Evolutionary conservation across 2,113 vertebrate species (phyloP), one percentile per base, ranked within the genome.

Genomic region (Oryzias javanicus): DNA sequence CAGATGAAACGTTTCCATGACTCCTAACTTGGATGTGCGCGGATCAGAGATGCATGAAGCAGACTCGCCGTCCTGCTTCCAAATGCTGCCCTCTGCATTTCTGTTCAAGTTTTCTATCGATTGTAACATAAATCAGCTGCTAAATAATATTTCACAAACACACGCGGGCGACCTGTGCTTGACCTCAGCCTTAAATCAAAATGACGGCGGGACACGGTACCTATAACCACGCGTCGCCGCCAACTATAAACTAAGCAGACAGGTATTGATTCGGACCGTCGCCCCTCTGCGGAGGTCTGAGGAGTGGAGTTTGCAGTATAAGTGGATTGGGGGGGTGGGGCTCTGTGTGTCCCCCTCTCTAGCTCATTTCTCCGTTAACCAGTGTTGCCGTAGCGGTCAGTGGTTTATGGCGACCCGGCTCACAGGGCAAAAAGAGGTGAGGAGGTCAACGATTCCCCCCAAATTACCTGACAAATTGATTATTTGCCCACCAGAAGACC

Each of bases 191-290:
- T 63, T 91, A 90, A 91, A 90, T 92, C 87, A 91, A 64, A 79
- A 52, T 74, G 83, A 84, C 82, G 72, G 42, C 19, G 49, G 73
- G 80, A 78, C 78, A 69, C 63, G 74, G 81, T 68, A 74, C 57
- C 60, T 82, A 71, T 78, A 63, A 84, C 84, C 70, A 77, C 79
- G 77, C 69, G 76, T 62, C 72, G 75, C 55, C 8, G 25, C 61
- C 14, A 35, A 80, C 88, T 79, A 90, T 92, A 91, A 92, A 91
- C 89, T 83, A 89, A 87, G 86, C 63, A 88, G 90, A 82, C 90
- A 82, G 81, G 22, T 92, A 92, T 93, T 90, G 92, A 93, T 92
- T 76, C 8, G 27, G 24, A 40, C 62, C 70, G 55, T 81, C 76
- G 84, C 65, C 74, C 79, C 67, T 74, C 64, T 72, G 74, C 60